These are phyloP conservation scores for Phymanthus crucifer DNA, from an alignment of 92 coral and sea anemone species.

Conservation along the genomic window DNA sequence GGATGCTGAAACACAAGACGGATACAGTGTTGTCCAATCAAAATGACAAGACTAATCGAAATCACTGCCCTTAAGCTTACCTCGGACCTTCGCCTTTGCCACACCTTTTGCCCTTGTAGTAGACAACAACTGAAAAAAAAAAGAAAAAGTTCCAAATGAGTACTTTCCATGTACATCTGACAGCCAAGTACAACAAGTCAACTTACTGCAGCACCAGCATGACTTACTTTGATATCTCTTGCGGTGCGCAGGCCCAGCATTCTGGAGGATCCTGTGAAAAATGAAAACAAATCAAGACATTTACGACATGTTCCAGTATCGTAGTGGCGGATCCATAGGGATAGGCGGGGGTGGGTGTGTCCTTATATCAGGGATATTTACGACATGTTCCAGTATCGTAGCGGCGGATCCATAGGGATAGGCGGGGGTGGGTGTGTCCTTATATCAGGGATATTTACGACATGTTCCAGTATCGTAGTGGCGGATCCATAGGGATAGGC, in stretches of 20 bases:
- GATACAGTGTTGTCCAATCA: background rate
- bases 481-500: no score
- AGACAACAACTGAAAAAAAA: conserved; percentile 76
- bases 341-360: background rate
- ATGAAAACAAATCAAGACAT: background rate
- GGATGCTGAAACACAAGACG: conserved; percentile 55
- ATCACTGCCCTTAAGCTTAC: conserved; percentile 25
- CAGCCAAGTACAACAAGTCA: no score
- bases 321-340: background rate
- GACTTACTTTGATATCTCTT: conserved; percentile 62
- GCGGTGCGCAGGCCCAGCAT: conserved; percentile 87
- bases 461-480: no score
- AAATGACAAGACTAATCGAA: background rate
- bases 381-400: no score
- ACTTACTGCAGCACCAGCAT: background rate
- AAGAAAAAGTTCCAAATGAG: background rate
- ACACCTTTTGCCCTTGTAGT: conserved; percentile 78
- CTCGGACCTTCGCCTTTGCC: conserved; percentile 94
- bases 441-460: no score
- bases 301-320: background rate
- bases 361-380: no score
- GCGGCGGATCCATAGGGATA: no score
- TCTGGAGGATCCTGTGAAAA: conserved; percentile 55
- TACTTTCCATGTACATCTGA: background rate
- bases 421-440: no score